These are phyloP conservation scores for Ypsolopha scabrella DNA, from an alignment of 2,888 invertebrate genomes.

Conservation along the genomic window DNA sequence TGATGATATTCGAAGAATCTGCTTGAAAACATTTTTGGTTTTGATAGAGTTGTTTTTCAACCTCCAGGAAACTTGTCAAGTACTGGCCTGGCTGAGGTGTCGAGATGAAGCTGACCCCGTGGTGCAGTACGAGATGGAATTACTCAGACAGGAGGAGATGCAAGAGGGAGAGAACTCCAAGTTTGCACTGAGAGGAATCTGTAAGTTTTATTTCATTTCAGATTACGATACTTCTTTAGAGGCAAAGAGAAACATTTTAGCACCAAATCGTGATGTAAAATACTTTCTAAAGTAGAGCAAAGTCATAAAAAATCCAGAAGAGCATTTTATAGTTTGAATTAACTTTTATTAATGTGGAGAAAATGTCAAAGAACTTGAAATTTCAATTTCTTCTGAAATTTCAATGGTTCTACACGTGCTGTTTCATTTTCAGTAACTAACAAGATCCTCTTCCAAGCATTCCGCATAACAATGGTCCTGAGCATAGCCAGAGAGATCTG, in stretches of 20 bases:
- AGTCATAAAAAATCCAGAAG: too few species aligned
- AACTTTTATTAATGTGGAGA: too few species aligned
- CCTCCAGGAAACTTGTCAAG: conserved; percentile 7
- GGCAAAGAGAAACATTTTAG: neutral
- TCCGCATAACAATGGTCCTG: conserved; percentile 18
- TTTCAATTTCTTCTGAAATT: too few species aligned
- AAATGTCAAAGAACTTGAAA: too few species aligned
- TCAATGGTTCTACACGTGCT: too few species aligned
- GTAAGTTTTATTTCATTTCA: conserved; percentile 7
- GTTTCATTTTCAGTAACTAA: conserved; percentile 10
- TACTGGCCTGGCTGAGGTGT: conserved; percentile 8
- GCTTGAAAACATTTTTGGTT: too few species aligned
- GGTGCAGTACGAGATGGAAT: conserved; percentile 3
- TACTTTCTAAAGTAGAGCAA: too few species aligned
- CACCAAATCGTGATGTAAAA: too few species aligned
- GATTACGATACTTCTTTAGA: neutral
- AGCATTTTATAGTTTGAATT: too few species aligned
- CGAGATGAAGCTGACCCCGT: conserved; percentile 1
- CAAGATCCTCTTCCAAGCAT: conserved; percentile 17
- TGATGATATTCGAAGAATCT: too few species aligned
- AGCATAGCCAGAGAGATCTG: conserved; percentile 20
- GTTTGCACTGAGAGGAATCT: conserved; percentile 8
- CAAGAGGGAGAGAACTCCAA: conserved; percentile 5
- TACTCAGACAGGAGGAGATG: conserved; percentile 5
- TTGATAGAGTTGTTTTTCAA: too few species aligned